Base-by-base conservation (phyloP, 2,113 vertebrate genomes). In the Saimiri boliviensis region DNA sequence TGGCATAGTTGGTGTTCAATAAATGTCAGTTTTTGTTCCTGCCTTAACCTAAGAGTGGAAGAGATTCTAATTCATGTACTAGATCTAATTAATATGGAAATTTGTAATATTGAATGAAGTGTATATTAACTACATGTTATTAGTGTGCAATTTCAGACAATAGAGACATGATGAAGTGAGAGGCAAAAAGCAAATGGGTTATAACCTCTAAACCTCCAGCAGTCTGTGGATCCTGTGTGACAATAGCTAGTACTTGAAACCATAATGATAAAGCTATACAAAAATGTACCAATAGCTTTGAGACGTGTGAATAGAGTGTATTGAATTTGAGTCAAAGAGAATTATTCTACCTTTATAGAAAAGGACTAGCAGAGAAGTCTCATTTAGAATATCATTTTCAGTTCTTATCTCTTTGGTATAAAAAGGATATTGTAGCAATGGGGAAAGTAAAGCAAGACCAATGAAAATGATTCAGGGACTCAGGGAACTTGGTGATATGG, bases 251-350 rank as follows among this genome's bases (percentile, higher is more conserved):
- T 76, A 77, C 97, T 95, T 8, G 82, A 88, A 97, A 90, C 83
- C 13, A 92, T 42, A 60, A 86, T 54, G 79, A 95, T 79, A 94
- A 96, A 98, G 97, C 52, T 68, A 76, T 17, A 58, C 20, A n/a
- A 45, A 98, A 90, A 96, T 74, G 63, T 91, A 87, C 91, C 84
- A 70, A 94, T 86, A 96, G 47, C 89, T 92, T 17, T 96, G 94
- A 98, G 96, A 91, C 94, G 93, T 95, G 82, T 96, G 68, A 97
- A 98, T 56, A 89, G 94, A 96, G 76, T 3, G 27, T 86, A 95
- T 35, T 96, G 74, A 82, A 71, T 97, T 95, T 81, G 95, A 96
- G 54, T 95, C 97, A 93, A 77, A 98, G 94, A 94, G 96, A 97
- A 98, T 97, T 92, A 88, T 23, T 42, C 19, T 32, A 82, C 25